Base-by-base conservation (phyloP, 1,140 invertebrate genomes). In the Cydia splendana region DNA sequence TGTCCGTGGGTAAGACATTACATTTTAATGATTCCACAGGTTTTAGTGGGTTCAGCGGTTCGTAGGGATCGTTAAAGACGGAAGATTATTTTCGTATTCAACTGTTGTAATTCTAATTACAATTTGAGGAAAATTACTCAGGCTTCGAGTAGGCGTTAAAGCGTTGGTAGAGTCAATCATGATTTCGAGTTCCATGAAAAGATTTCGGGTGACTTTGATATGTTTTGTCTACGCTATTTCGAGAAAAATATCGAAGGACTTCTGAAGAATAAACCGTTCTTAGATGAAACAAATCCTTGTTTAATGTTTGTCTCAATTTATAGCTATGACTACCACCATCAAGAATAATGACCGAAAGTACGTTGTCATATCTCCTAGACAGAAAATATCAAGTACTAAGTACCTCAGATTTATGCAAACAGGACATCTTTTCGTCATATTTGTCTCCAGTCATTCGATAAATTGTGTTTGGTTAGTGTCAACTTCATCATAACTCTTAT, bases 11-110 rank as follows among this genome's bases (percentile, higher is more conserved):
- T 71, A 71, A 71, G 67, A 71, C 34, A 42, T 71, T 71, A 71
- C 67, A 71, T 45, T 71, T 71, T 71, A 45, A 71, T 71, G 67
- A 42, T 71, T 71, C 67, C 67, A 4, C 38, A 71, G 67, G 67
- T 71, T 69, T 69, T 71, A 20, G 38, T 71, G 67, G 34, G 38
- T 71, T 45, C 67, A n/a, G 65, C 34, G 67, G 67, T 71, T 38
- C 6, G n/a, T 18, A 38, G 67, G n/a, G 67, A 71, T 71, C 67
- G 67, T 71, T 71, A 71, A 71, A 71, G 9, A 38, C 7, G 28
- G 7, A 45, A 18, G 34, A 71, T 71, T 71, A 71, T 71, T 71
- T 38, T 71, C 67, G 67, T 71, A n/a, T 45, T 71, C 38, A 18
- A 42, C 30, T 9, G 67, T 62, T 62, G 20, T 62, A 24, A 62